Evolutionary conservation across 2,113 vertebrate genomes (phyloP).

Genomic region (Bubo bubo): DNA sequence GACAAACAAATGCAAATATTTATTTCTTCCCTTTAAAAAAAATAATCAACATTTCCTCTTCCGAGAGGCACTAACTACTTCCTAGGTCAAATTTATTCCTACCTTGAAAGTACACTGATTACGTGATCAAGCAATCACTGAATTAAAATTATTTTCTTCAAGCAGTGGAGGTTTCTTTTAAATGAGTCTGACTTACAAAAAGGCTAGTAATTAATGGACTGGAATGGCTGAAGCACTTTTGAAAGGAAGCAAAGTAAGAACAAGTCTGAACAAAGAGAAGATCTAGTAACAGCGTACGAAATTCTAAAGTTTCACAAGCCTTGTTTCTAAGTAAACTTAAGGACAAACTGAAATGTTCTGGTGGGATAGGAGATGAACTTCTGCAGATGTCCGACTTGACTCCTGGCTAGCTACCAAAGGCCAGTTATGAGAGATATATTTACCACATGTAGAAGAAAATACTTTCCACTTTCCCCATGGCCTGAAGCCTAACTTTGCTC

Average conservation of each 20-base stretch:
- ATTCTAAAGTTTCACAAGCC: background rate
- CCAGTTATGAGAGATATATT: background rate
- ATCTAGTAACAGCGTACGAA: background rate
- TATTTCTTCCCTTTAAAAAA: background rate
- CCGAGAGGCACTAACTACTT: background rate
- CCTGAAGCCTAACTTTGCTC: background rate
- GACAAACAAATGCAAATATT: background rate
- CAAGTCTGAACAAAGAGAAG: background rate
- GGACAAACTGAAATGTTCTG: background rate
- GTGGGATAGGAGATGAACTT: background rate
- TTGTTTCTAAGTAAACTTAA: background rate
- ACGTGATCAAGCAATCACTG: background rate
- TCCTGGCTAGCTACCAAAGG: slow-evolving; percentile 6
- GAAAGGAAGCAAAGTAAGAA: background rate
- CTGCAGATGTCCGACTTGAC: background rate
- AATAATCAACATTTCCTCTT: background rate
- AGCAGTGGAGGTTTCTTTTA: background rate
- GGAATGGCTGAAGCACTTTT: background rate
- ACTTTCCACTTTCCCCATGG: background rate
- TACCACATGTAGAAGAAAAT: background rate
- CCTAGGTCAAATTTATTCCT: background rate
- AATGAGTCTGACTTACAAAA: background rate
- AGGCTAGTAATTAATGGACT: background rate
- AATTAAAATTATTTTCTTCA: background rate
- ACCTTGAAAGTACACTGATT: background rate